Percentiles rank a stretch among this genome's conserved stretches.
Conservation (phyloP, 2,888 invertebrate species). For the Malthinus seriepunctatus region DNA sequence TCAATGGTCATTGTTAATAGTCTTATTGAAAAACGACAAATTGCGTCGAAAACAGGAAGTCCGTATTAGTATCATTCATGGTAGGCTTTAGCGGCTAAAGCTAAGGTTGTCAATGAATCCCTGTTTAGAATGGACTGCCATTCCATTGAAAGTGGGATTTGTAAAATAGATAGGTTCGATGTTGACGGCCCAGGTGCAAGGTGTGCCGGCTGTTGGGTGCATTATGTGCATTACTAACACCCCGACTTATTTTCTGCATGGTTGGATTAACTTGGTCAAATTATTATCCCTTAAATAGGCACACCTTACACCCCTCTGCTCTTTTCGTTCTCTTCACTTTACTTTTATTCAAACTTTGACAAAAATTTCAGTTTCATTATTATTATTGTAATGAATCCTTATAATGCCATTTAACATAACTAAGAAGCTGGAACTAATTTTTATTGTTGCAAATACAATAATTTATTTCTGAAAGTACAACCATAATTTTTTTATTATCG, state of each 20-base stretch:
- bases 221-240: conserved; percentile 43
- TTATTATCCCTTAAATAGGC: conserved; percentile 25
- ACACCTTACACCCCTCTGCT: conserved; percentile 20
- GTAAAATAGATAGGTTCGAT: conserved; percentile 41
- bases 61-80: conserved; percentile 53
- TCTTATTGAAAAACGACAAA: conserved; percentile 53
- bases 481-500: too few species aligned
- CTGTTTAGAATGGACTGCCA: conserved; percentile 50
- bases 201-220: conserved; percentile 33
- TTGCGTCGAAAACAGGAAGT: conserved; percentile 57
- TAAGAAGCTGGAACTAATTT: too few species aligned
- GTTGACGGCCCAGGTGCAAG: conserved; percentile 48
- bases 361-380: conserved; percentile 10
- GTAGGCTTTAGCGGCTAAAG: conserved; percentile 48
- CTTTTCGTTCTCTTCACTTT: neutral
- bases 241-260: conserved; percentile 54
- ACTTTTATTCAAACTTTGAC: neutral
- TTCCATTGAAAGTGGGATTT: conserved; percentile 50
- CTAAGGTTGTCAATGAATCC: conserved; percentile 50
- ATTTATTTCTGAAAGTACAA: too few species aligned
- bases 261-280: conserved; percentile 46
- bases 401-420: neutral
- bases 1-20: conserved; percentile 52
- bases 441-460: too few species aligned
- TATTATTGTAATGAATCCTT: conserved; percentile 2